phyloP scores from a whole-genome alignment of 1,140 invertebrate genomes.

The Heliconius melpomene region DNA sequence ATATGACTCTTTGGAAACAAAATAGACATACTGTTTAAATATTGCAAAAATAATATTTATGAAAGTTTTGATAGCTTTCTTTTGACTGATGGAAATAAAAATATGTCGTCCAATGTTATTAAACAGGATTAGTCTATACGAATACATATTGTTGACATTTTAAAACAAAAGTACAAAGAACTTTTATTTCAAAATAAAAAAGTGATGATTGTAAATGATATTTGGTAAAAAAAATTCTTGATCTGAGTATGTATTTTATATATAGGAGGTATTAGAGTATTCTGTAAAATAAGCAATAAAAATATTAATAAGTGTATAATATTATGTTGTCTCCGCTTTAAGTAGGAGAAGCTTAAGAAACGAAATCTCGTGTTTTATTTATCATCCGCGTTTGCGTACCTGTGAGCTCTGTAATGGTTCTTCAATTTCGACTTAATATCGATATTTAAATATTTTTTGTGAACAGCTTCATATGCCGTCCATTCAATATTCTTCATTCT shows the following conservation, averaged over 20 bases:
- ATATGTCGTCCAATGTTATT: not conserved
- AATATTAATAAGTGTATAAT: no score
- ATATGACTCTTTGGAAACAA: not conserved
- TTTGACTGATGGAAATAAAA: not conserved
- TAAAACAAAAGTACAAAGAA: not conserved
- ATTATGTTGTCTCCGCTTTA: no score
- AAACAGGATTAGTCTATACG: not conserved
- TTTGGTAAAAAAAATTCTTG: no score
- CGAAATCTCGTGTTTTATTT: not conserved
- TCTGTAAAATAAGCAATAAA: no score
- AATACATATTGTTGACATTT: not conserved
- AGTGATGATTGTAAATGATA: no score
- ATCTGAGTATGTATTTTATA: no score
- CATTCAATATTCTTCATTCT: slow-evolving; percentile 93
- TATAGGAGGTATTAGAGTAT: no score
- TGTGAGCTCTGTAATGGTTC: slow-evolving; percentile 96
- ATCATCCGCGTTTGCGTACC: slow-evolving; percentile 50
- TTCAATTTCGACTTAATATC: slow-evolving; percentile 94
- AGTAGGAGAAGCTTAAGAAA: no score
- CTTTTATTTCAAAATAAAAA: no score
- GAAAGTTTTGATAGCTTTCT: not conserved
- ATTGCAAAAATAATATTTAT: not conserved
- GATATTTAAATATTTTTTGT: slow-evolving; percentile 95
- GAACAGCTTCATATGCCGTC: slow-evolving; percentile 94
- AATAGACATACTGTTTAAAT: not conserved